Evolutionary conservation across 2,113 vertebrate genomes (phyloP).

Genomic region (Neomonachus schauinslandi): DNA sequence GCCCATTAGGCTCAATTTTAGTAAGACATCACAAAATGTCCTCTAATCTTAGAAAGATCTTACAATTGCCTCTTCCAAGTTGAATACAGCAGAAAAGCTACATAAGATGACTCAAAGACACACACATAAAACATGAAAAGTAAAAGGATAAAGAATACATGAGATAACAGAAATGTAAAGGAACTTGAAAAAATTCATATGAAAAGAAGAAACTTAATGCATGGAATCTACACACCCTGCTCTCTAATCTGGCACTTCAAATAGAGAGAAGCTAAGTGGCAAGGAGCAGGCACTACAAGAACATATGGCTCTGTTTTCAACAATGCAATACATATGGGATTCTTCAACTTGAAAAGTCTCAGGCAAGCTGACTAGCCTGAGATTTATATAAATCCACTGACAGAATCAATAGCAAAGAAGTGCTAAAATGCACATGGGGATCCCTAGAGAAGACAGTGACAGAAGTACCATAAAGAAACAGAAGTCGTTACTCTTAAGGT

Average conservation of each 20-base stretch:
- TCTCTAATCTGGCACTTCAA: constrained; percentile 23
- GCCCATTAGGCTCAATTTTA: constrained; percentile 62
- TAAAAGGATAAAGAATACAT: not conserved
- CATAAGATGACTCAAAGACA: constrained; percentile 11
- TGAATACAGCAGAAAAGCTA: constrained; percentile 36
- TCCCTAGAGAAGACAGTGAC: not conserved
- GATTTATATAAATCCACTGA: constrained; percentile 32
- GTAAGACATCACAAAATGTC: constrained; percentile 55
- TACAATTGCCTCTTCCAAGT: constrained; percentile 5
- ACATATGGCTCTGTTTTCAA: constrained; percentile 49
- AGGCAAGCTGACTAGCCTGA: not conserved
- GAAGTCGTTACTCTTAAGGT: not conserved
- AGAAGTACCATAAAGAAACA: constrained; percentile 48
- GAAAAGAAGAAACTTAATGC: not conserved
- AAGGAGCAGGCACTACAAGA: constrained; percentile 56
- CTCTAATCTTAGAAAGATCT: constrained; percentile 41
- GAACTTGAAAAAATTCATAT: not conserved
- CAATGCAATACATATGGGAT: constrained; percentile 54
- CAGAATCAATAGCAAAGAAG: constrained; percentile 44
- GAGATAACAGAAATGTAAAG: not conserved
- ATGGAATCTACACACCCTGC: not conserved
- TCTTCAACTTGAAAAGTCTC: constrained; percentile 64
- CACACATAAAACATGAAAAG: not conserved
- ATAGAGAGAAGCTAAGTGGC: constrained; percentile 8
- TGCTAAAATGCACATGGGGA: constrained; percentile 19